These are phyloP conservation scores for Onychomys torridus DNA, from an alignment of 2,797 vertebrate genomes.

Conservation along the genomic window DNA sequence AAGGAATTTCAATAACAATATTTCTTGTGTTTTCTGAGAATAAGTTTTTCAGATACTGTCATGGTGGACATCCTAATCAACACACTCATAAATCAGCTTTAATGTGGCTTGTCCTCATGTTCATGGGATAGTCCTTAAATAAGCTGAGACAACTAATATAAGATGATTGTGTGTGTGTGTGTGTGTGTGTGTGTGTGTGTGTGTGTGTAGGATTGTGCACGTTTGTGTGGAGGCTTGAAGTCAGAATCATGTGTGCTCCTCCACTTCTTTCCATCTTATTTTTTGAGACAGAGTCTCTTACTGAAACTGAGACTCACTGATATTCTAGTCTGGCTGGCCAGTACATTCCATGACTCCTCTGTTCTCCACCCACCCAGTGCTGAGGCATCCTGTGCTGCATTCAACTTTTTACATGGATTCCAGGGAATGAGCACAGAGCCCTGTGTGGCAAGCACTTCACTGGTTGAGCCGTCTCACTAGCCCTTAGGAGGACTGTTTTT, in stretches of 20 bases:
- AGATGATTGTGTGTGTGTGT: background rate
- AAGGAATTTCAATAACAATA: background rate
- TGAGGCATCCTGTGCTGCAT: background rate
- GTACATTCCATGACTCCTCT: background rate
- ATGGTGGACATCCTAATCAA: background rate
- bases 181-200: background rate
- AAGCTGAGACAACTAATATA: constrained; percentile 11
- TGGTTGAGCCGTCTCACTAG: background rate
- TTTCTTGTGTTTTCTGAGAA: background rate
- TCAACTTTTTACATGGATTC: background rate
- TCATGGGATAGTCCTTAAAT: background rate
- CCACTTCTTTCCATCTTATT: background rate
- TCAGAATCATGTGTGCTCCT: background rate
- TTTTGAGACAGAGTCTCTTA: background rate
- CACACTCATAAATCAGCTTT: background rate
- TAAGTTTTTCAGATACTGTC: background rate
- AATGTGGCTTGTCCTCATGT: background rate
- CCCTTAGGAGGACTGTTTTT: background rate
- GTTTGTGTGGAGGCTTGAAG: background rate
- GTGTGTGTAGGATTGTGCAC: background rate
- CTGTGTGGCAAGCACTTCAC: background rate
- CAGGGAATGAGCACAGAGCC: background rate
- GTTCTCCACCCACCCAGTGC: background rate
- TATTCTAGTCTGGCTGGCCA: background rate
- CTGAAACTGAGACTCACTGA: background rate